These are phyloP conservation scores for Temnothorax ravouxi DNA, from an alignment of 2,888 invertebrate species.

Conservation along the genomic window DNA sequence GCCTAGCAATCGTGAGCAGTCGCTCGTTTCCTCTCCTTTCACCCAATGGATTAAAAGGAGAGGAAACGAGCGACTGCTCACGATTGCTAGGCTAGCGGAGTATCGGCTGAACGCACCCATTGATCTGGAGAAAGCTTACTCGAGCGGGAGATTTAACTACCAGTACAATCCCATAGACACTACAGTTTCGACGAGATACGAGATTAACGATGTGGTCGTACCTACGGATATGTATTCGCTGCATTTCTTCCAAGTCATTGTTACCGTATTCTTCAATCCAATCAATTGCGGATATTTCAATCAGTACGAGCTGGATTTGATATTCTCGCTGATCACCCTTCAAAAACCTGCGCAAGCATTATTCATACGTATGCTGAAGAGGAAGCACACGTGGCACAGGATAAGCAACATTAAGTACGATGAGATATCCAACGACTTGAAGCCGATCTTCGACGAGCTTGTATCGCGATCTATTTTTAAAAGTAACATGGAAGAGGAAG, in stretches of 20 bases:
- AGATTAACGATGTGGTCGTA: conserved; percentile 71
- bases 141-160: conserved; percentile 63
- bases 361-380: conserved; percentile 79
- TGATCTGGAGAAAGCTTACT: conserved; percentile 78
- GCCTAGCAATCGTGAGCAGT: no score
- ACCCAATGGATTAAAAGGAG: no score
- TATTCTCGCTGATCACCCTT: conserved; percentile 78
- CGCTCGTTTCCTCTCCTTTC: no score
- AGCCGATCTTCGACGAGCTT: conserved; percentile 72
- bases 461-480: conserved; percentile 55
- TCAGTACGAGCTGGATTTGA: conserved; percentile 76
- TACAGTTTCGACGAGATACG: conserved; percentile 70
- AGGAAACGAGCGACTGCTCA: no score
- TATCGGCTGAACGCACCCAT: no score
- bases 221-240: conserved; percentile 73
- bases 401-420: conserved; percentile 72
- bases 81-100: no score
- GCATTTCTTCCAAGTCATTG: conserved; percentile 74
- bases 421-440: conserved; percentile 72
- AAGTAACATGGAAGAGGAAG: conserved; percentile 64
- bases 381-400: conserved; percentile 78
- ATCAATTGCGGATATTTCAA: conserved; percentile 83
- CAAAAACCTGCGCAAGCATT: conserved; percentile 77
- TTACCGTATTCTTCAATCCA: conserved; percentile 78
- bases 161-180: conserved; percentile 63